Conservation (phyloP, 2,113 vertebrate genomes). For the Syngnathus scovelli region DNA sequence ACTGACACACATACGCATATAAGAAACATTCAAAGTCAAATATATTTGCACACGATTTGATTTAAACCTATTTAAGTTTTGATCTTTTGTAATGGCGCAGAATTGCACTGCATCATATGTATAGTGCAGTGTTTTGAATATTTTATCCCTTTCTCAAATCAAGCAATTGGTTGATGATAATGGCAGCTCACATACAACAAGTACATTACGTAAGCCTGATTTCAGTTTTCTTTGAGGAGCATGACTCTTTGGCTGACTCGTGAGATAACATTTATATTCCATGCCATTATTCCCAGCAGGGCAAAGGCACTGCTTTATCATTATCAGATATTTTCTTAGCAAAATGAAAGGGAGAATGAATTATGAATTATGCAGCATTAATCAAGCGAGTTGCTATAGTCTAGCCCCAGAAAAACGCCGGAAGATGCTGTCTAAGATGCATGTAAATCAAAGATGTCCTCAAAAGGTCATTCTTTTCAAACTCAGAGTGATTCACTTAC, state of each 20-base stretch:
- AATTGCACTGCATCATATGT: not conserved
- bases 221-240: not conserved
- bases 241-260: not conserved
- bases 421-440: not conserved
- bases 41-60: not conserved
- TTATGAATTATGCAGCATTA: not conserved
- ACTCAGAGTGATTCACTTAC: not conserved
- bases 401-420: too few relatives aligned
- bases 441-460: not conserved
- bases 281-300: not conserved
- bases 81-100: not conserved
- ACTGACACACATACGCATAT: not conserved
- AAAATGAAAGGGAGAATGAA: not conserved
- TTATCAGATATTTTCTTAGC: slow-evolving; percentile 2
- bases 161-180: not conserved
- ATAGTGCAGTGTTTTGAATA: not conserved
- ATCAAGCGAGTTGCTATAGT: not conserved
- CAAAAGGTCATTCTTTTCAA: not conserved
- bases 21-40: not conserved
- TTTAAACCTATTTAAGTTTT: not conserved
- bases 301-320: not conserved
- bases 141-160: not conserved
- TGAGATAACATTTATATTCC: not conserved
- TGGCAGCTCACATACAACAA: too few relatives aligned
- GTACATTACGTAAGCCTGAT: not conserved